These are phyloP conservation scores for Lepetodrilus schrolli DNA, from an alignment of 2,888 invertebrate species.

Conservation along the genomic window DNA sequence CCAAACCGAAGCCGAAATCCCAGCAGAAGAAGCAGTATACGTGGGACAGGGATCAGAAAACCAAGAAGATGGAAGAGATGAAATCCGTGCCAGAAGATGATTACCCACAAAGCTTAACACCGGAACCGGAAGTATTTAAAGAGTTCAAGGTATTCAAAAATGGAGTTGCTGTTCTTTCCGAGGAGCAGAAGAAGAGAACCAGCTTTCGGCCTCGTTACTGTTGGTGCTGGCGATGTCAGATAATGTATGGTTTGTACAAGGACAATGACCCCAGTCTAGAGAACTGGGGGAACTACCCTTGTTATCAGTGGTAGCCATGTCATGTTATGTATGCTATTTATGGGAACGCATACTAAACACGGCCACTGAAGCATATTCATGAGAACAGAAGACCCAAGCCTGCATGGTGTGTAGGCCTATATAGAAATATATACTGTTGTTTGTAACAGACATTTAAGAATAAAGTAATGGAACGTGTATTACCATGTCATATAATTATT, in stretches of 20 bases:
- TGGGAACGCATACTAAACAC: too few species aligned
- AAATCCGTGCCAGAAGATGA: background rate
- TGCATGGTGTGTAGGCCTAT: too few species aligned
- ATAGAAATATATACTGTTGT: too few species aligned
- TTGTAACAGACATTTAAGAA: too few species aligned
- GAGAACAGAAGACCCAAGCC: too few species aligned
- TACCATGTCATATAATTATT: too few species aligned
- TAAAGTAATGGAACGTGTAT: too few species aligned
- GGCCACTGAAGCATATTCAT: too few species aligned
- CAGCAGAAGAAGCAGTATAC: background rate
- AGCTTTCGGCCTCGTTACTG: conserved; percentile 42
- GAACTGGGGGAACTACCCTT: conserved; percentile 50
- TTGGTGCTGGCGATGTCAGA: conserved; percentile 50
- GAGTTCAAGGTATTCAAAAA: conserved; percentile 13
- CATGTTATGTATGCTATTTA: too few species aligned
- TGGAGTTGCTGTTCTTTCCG: background rate
- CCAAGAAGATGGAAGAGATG: background rate
- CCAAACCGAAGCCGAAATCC: background rate
- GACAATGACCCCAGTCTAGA: conserved; percentile 39
- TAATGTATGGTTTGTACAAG: conserved; percentile 47
- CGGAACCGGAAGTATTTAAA: conserved; percentile 12
- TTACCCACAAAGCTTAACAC: background rate
- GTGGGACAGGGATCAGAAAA: background rate
- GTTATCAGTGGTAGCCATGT: conserved; percentile 26
- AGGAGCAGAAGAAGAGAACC: background rate